A percentile compares a stretch with the other conserved stretches of the same genome.
Evolutionary conservation across 2,888 invertebrate species (phyloP).

Genomic region (Limnephilus marmoratus): DNA sequence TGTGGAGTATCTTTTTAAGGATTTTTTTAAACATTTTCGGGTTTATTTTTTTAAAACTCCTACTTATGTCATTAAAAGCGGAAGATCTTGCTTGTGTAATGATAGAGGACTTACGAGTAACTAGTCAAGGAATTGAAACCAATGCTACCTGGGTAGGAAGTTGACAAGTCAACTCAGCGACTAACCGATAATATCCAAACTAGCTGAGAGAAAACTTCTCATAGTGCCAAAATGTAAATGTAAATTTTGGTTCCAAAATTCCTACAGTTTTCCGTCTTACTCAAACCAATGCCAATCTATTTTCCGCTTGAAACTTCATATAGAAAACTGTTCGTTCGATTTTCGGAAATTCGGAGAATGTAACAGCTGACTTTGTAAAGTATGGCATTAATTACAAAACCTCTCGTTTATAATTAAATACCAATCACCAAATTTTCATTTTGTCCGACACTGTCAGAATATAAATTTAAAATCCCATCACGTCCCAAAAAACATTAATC

Average conservation of each 20-base stretch:
- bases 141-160: no score
- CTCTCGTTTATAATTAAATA: slow-evolving; percentile 8
- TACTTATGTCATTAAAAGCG: no score
- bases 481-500: slow-evolving; percentile 20
- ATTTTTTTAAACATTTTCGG: no score
- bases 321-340: background rate
- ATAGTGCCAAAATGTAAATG: background rate
- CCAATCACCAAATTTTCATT: background rate
- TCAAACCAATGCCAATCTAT: background rate
- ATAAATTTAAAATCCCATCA: slow-evolving; percentile 31
- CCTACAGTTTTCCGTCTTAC: background rate
- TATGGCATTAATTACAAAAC: background rate
- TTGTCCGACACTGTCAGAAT: background rate
- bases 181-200: background rate
- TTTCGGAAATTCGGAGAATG: background rate
- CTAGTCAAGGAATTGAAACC: no score
- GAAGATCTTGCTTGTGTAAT: no score
- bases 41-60: no score
- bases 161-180: background rate
- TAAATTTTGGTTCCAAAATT: background rate
- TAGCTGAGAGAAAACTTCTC: background rate
- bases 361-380: background rate
- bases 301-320: background rate
- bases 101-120: no score
- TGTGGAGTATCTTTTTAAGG: no score